Conservation (phyloP, 2,113 vertebrate genomes). For the Hippocampus zosterae region DNA sequence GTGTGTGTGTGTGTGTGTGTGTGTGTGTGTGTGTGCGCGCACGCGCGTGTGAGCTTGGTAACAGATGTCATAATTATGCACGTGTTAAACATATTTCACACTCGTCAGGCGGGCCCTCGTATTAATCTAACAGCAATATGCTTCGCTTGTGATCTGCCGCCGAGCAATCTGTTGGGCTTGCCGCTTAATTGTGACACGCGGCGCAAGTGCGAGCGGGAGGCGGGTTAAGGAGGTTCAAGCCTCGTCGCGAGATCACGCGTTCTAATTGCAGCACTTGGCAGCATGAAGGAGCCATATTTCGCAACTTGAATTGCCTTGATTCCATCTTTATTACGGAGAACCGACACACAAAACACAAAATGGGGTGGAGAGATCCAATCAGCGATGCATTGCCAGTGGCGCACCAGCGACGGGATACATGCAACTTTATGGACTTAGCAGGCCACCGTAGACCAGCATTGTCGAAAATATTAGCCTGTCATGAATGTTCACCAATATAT, state of each 20-base stretch:
- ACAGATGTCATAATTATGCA: slow-evolving; percentile 94
- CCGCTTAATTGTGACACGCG: slow-evolving; percentile 60
- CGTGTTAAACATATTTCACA: slow-evolving; percentile 83
- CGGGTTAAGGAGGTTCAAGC: slow-evolving; percentile 55
- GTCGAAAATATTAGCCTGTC: too few relatives aligned
- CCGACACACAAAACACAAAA: not conserved
- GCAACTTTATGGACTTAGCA: too few relatives aligned
- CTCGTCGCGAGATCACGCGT: slow-evolving; percentile 46
- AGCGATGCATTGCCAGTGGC: not conserved
- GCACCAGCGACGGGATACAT: too few relatives aligned
- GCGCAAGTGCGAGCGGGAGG: slow-evolving; percentile 24
- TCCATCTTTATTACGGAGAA: not conserved
- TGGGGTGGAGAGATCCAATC: not conserved
- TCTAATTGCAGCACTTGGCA: slow-evolving; percentile 22
- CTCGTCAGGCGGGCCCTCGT: slow-evolving; percentile 65
- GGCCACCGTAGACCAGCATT: too few relatives aligned
- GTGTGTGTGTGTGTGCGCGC: slow-evolving; percentile 49
- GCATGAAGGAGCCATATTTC: slow-evolving; percentile 2
- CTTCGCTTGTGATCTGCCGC: slow-evolving; percentile 66
- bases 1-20: not conserved
- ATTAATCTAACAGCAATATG: slow-evolving; percentile 79
- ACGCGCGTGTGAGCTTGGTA: slow-evolving; percentile 67
- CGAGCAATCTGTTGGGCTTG: slow-evolving; percentile 49
- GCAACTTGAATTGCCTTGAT: not conserved
- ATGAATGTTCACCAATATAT: too few relatives aligned